Evolutionary conservation across 2,797 vertebrate species (phyloP).

Genomic region (Xiphophorus birchmanni): DNA sequence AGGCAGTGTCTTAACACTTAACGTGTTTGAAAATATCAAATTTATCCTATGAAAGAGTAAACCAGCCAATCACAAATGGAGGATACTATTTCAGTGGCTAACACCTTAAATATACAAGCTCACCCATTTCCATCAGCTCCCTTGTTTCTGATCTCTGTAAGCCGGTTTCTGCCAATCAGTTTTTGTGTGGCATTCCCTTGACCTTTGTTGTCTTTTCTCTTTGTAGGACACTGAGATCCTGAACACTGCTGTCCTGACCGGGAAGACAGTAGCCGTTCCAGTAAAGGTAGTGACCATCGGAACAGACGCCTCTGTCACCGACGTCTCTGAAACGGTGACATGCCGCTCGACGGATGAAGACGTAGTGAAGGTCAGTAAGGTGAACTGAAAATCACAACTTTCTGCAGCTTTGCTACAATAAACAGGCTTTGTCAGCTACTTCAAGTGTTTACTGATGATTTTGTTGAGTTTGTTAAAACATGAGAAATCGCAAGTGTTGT

Average conservation of each 20-base stretch:
- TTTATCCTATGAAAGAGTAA: background rate
- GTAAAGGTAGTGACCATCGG: conserved; percentile 91
- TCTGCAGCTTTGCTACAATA: background rate
- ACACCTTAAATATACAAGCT: conserved; percentile 7
- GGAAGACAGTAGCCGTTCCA: conserved; percentile 90
- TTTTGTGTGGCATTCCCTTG: background rate
- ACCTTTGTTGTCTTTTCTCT: conserved; percentile 16
- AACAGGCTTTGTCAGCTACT: conserved; percentile 1
- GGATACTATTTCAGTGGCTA: background rate
- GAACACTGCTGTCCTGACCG: conserved; percentile 93
- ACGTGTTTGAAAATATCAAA: background rate
- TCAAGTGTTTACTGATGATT: background rate
- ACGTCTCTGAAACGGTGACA: conserved; percentile 89
- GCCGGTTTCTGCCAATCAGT: conserved; percentile 5
- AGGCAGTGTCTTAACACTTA: background rate
- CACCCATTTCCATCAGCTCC: conserved; percentile 9
- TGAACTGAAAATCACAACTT: background rate
- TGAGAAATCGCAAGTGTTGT: background rate
- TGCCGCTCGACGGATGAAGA: conserved; percentile 91
- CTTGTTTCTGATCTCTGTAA: conserved; percentile 9
- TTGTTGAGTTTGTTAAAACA: background rate
- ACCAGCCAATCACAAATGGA: conserved; percentile 4
- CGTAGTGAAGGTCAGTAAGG: conserved; percentile 88
- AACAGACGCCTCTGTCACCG: conserved; percentile 82
- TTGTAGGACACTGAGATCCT: conserved; percentile 90